Evolutionary conservation across 2,797 vertebrate species (phyloP), one percentile per base, ranked within the genome.

Genomic region (Chiloscyllium punctatum): DNA sequence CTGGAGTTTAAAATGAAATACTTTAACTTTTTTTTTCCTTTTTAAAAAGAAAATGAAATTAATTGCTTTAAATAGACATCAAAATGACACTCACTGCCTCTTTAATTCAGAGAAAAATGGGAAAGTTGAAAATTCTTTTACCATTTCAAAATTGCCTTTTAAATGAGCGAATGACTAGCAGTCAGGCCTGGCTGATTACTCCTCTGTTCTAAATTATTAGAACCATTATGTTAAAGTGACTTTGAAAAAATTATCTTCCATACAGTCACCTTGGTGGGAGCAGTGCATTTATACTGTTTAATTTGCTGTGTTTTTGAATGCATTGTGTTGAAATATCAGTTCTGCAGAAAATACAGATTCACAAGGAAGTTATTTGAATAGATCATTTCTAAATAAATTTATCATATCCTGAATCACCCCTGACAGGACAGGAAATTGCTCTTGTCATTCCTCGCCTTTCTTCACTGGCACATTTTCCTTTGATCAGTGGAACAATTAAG

Each of bases 291-390:
- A 74, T 51, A 33, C 94, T 77, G 94, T 57, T 95, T 95, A 74
- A 95, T 95, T 95, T 95, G 71, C 94, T 77, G 48, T n/a, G 71
- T 71, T 95, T 95, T 77, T 33, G 69, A 74, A 95, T 53, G 27
- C 71, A 57, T 33, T 72, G 94, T 95, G 53, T 95, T 25, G 71
- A 51, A 95, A 95, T 77, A 57, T 53, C 69, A 53, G 72, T 72
- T 77, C 94, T 33, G 66, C 37, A 16, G 69, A 94, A 72, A 94
- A 94, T 51, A 42, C 37, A 51, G 53, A 53, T 72, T 57, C 48
- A 37, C 66, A 94, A 62, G 62, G 62, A 94, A 95, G 87, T 95
- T 74, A 95, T 95, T 95, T 91, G 86, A 92, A 94, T 95, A 91
- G 90, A 62, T 71, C 88, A 71, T 62, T 95, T 95, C 87, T 51